Evolutionary conservation across 2,888 invertebrate genomes (phyloP).

Genomic region (Trissonchulus sp.): DNA sequence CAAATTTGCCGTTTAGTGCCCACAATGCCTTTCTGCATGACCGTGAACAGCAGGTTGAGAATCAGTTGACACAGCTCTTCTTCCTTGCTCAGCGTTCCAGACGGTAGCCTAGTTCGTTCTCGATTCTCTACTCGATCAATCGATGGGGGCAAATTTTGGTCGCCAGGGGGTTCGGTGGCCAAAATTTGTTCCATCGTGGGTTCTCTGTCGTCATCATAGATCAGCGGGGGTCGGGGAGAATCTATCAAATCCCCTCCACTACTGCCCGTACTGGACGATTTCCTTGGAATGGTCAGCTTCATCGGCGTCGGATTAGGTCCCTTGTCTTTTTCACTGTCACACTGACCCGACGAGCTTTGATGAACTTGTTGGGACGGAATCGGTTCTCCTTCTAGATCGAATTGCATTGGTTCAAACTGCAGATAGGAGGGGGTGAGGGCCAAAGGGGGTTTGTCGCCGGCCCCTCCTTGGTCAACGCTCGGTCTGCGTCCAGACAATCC

Average conservation of each 20-base stretch:
- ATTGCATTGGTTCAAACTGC: too few species aligned
- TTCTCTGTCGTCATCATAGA: slow-evolving; percentile 14
- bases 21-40: slow-evolving; percentile 11
- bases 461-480: too few species aligned
- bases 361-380: too few species aligned
- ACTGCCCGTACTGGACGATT: not conserved
- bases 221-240: slow-evolving; percentile 13
- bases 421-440: too few species aligned
- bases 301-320: too few species aligned
- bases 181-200: not conserved
- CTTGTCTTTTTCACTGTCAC: too few species aligned
- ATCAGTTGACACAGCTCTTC: slow-evolving; percentile 62
- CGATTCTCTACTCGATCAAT: not conserved
- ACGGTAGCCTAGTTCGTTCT: not conserved
- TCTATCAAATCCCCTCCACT: not conserved
- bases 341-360: too few species aligned
- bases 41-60: slow-evolving; percentile 59
- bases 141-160: not conserved
- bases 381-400: too few species aligned
- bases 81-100: slow-evolving; percentile 43
- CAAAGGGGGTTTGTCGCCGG: too few species aligned
- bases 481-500: too few species aligned
- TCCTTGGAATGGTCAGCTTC: not conserved
- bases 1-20: not conserved
- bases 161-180: not conserved